Evolutionary conservation across 2,888 invertebrate genomes (phyloP), one percentile per base, ranked within the genome.

Genomic region (Papilio gigon): DNA sequence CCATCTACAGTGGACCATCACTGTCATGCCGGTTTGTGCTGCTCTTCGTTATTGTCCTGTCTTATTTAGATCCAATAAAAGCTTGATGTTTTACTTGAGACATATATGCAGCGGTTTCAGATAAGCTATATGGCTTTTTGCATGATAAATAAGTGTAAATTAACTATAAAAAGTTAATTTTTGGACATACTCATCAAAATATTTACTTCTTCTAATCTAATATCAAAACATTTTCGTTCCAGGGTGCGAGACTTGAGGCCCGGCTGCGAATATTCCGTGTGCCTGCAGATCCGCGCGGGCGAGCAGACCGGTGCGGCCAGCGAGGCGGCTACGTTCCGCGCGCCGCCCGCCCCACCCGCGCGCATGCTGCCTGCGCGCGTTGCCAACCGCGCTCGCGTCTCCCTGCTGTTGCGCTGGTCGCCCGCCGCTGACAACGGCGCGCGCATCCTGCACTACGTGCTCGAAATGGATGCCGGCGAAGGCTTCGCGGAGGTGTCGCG

Each of bases 241-340:
- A 92, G 92, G 77, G 95, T 98, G 72, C 95, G 96, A 84, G 97
- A 97, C 87, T 91, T 98, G 78, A 94, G 95, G 83, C 97, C 98
- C 14, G 97, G 96, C n/a, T 95, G 96, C 82, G 96, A 97, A 83
- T 98, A 97, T 88, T 94, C 95, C 71, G 95, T 97, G 75, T 95
- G 96, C 79, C 92, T 96, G 74, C 95, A 95, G 86, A 96, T 96
- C 76, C 94, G 95, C 78, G 87, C 96, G 72, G 96, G 97, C 74
- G 95, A 95, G 80, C 83, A 95, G 72, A 94, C 95, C 73, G 97
- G 97, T 64, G 93, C 94, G 44, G 94, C 95, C 9, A 96, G 96
- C 70, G 95, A 96, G 80, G 95, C 96, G 67, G 94, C 95, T 70
- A 95, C 95, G 75, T 97, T 98, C 90, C 94, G 94, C 74, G 98